These are phyloP conservation scores for Embiotoca jacksoni DNA, from an alignment of 2,113 vertebrate species.

Conservation along the genomic window DNA sequence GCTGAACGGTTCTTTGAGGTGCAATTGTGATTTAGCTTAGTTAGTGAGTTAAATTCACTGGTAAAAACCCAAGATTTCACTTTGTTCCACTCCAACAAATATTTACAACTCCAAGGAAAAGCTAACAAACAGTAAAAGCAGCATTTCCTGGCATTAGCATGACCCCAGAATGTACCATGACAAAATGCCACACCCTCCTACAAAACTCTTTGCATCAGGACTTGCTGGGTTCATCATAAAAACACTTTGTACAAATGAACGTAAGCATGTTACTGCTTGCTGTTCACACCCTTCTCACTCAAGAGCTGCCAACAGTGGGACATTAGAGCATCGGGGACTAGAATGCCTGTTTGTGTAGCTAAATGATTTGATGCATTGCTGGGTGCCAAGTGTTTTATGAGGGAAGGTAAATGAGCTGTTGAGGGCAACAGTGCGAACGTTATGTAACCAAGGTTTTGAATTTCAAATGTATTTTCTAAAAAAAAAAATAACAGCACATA, in stretches of 20 bases:
- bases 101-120: neutral
- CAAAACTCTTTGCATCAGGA: constrained; percentile 11
- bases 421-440: constrained; percentile 46
- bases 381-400: constrained; percentile 51
- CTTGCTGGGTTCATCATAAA: neutral
- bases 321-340: constrained; percentile 28
- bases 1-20: neutral
- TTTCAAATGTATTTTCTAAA: constrained; percentile 15
- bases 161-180: constrained; percentile 3
- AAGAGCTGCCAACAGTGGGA: constrained; percentile 44
- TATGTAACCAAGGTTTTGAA: constrained; percentile 31
- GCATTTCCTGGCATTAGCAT: constrained; percentile 11
- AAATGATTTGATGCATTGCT: constrained; percentile 31
- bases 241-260: constrained; percentile 18
- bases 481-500: constrained; percentile 1
- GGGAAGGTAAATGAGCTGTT: constrained; percentile 50
- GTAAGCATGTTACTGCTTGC: constrained; percentile 20
- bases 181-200: constrained; percentile 1
- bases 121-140: neutral
- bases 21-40: neutral
- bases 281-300: constrained; percentile 29
- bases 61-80: neutral
- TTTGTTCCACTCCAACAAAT: neutral
- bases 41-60: neutral
- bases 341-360: constrained; percentile 29